Percentiles rank a stretch among this genome's conserved stretches.
Evolutionary conservation across 2,113 vertebrate genomes (phyloP).

Genomic region (Gorsachius goisagi): DNA sequence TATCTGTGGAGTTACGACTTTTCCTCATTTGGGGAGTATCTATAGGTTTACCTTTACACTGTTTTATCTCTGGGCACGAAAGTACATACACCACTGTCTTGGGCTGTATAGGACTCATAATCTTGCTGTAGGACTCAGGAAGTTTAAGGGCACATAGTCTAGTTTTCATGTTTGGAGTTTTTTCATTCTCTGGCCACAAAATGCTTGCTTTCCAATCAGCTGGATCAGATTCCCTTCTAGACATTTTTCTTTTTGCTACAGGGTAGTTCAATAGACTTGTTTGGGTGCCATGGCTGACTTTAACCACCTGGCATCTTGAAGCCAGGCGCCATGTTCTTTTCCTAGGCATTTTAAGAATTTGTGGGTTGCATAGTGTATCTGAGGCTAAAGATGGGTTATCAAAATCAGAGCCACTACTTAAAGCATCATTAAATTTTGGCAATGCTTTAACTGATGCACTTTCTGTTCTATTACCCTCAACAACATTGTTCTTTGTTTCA

Average conservation of each 20-base stretch:
- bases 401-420: constrained; percentile 40
- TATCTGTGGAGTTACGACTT: constrained; percentile 63
- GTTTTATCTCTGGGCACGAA: constrained; percentile 76
- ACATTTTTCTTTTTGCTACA: constrained; percentile 68
- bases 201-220: constrained; percentile 14
- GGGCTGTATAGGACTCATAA: constrained; percentile 83
- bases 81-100: constrained; percentile 85
- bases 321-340: constrained; percentile 75
- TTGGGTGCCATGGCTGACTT: constrained; percentile 86
- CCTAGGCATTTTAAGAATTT: constrained; percentile 42
- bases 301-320: constrained; percentile 87
- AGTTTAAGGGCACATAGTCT: constrained; percentile 73
- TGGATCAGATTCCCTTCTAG: constrained; percentile 33
- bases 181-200: constrained; percentile 58
- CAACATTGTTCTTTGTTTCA: background rate
- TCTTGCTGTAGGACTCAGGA: constrained; percentile 74
- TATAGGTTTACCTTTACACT: constrained; percentile 45
- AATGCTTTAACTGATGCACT: constrained; percentile 27
- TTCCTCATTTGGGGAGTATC: constrained; percentile 60
- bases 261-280: constrained; percentile 76
- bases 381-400: constrained; percentile 39
- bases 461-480: background rate
- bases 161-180: constrained; percentile 76
- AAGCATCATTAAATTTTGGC: constrained; percentile 60
- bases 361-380: constrained; percentile 41